Evolutionary conservation across 2,888 invertebrate genomes (phyloP).

Genomic region (Ectobius pallidus): DNA sequence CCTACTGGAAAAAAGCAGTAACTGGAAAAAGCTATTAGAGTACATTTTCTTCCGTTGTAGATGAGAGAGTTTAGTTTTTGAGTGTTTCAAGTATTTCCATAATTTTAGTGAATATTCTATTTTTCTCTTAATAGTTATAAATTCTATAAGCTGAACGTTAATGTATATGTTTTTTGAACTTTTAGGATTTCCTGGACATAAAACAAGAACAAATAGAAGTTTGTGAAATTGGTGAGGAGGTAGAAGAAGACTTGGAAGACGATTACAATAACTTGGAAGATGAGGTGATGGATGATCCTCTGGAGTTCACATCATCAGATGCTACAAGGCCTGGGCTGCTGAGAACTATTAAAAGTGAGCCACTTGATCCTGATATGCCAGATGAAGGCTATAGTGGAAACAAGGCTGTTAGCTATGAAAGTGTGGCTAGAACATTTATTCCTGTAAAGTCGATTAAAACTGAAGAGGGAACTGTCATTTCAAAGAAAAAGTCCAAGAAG

Average conservation of each 20-base stretch:
- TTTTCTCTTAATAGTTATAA: too few species aligned
- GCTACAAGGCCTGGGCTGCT: neutral
- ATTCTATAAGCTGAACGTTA: too few species aligned
- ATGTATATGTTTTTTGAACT: too few species aligned
- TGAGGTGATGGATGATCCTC: slow-evolving; percentile 10
- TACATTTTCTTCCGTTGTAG: too few species aligned
- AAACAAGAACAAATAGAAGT: slow-evolving; percentile 37
- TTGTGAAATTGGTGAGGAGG: slow-evolving; percentile 15
- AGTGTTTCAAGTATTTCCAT: too few species aligned
- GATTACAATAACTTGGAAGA: neutral
- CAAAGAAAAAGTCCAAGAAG: neutral
- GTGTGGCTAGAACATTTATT: too few species aligned
- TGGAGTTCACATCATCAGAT: slow-evolving; percentile 13
- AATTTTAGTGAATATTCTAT: too few species aligned
- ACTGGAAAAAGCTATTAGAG: too few species aligned
- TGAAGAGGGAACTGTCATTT: neutral
- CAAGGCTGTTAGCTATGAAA: neutral
- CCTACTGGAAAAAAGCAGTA: too few species aligned
- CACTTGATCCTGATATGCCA: slow-evolving; percentile 7
- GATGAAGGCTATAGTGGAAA: neutral
- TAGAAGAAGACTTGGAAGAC: slow-evolving; percentile 1
- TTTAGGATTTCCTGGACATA: slow-evolving; percentile 28
- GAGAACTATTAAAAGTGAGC: slow-evolving; percentile 12
- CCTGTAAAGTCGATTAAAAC: neutral
- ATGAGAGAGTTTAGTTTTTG: too few species aligned